Conservation (phyloP, 2,113 vertebrate genomes). For the Carassius auratus region DNA sequence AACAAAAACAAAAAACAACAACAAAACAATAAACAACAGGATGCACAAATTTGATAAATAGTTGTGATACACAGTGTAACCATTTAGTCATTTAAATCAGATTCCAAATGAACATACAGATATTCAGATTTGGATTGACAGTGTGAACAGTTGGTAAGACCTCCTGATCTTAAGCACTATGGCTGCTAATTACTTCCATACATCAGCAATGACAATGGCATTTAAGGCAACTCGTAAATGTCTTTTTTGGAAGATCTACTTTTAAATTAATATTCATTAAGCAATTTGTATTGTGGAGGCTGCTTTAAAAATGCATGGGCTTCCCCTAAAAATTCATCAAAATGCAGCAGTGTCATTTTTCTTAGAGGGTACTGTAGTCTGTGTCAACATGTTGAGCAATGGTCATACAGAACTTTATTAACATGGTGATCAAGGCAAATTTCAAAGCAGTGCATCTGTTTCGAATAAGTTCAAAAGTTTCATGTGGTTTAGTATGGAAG, state of each 20-base stretch:
- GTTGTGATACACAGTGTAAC: too few species aligned
- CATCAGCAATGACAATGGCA: not conserved
- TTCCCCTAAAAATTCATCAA: not conserved
- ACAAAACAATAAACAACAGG: too few species aligned
- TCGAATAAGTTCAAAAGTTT: constrained; percentile 1
- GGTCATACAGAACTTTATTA: not conserved
- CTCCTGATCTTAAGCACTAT: not conserved
- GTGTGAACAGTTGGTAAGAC: too few species aligned
- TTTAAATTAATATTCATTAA: not conserved
- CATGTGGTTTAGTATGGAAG: not conserved
- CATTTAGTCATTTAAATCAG: not conserved
- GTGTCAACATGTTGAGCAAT: constrained; percentile 8
- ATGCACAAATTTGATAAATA: too few species aligned
- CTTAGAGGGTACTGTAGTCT: not conserved
- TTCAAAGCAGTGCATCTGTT: constrained; percentile 24
- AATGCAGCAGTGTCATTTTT: constrained; percentile 8
- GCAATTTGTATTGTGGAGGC: not conserved
- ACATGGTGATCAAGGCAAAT: not conserved
- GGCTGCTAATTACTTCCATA: not conserved
- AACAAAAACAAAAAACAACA: too few species aligned
- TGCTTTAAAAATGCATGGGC: not conserved
- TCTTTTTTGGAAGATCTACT: not conserved
- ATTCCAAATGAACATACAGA: not conserved
- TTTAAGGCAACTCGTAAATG: not conserved
- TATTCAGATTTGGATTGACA: too few species aligned